Base-by-base conservation (phyloP, 2,888 invertebrate species). In the Drosophila paranaensis region DNA sequence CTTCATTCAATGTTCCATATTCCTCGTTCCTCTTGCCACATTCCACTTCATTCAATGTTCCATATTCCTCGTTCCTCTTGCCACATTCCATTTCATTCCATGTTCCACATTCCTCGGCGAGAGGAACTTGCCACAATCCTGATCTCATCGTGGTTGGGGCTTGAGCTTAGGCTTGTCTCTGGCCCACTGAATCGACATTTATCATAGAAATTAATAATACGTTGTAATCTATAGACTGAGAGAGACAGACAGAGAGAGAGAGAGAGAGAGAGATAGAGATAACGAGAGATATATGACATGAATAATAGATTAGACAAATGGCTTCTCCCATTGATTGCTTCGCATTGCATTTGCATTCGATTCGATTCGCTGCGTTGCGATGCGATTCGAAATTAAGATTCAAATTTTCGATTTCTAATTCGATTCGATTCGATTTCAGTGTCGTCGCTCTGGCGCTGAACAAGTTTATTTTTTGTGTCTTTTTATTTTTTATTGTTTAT, bases 391-490 rank as follows among this genome's bases (percentile, higher is more conserved):
- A 50, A 50, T 71, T 64, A 67, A 63, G 60, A 30, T 61, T 61
- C 8, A n/a, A 40, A 25, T 40, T 39, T 55, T 39, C 16, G 30
- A 33, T 55, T 43, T 42, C 33, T 20, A 20, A 40, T 42, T 30
- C 27, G 16, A 42, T 71, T 65, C 65, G 56, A 35, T 73, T 69
- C 60, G 56, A 35, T 64, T 74, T 73, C 46, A 61, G 60, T 68
- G 60, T 65, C 61, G 54, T 56, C 30, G 30, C 37, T 37, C 20
- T 8, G 30, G 8, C 30, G 43, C 71, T 81, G 64, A 81, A 83
- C 81, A 75, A 77, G 79, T 84, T 87, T 70, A 60, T 58, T 46
- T 61, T 61, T 46, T 40, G n/a, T 69, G 64, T 58, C 43, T 48
- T 30, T 66, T 53, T 67, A 63, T 43, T 51, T 25, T 33, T 30